These are phyloP conservation scores for Todiramphus saurophagus DNA, from an alignment of 2,113 vertebrate species.

Conservation along the genomic window DNA sequence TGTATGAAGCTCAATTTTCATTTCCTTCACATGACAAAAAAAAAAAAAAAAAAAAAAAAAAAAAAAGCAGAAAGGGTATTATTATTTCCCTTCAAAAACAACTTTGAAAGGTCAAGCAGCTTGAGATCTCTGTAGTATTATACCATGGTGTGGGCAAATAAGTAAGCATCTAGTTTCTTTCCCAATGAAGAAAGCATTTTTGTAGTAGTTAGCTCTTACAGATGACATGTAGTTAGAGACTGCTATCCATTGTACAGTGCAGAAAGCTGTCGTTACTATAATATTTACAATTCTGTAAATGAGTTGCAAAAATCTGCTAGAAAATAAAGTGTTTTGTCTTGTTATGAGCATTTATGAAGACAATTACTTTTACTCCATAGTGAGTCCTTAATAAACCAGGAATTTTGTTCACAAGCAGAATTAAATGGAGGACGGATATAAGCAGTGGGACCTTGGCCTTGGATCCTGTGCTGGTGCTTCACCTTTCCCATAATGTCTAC, in stretches of 20 bases:
- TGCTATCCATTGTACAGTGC: neutral
- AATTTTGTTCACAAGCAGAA: neutral
- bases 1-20: neutral
- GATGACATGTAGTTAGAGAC: neutral
- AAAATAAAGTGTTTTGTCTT: neutral
- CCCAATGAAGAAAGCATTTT: neutral
- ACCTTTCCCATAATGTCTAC: neutral
- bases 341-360: neutral
- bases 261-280: neutral
- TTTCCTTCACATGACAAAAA: neutral
- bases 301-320: neutral
- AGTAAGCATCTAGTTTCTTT: neutral
- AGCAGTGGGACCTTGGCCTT: neutral
- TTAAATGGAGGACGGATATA: neutral
- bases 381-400: neutral
- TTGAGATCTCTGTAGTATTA: neutral
- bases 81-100: conserved; percentile 21
- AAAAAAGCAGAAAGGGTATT: neutral
- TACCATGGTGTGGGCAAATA: neutral
- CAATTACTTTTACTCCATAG: neutral
- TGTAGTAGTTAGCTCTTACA: neutral
- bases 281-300: conserved; percentile 1
- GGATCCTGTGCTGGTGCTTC: neutral
- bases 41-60: neutral
- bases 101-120: neutral